Conservation (phyloP, 92 coral and sea anemone species). For the Ricordea florida region DNA sequence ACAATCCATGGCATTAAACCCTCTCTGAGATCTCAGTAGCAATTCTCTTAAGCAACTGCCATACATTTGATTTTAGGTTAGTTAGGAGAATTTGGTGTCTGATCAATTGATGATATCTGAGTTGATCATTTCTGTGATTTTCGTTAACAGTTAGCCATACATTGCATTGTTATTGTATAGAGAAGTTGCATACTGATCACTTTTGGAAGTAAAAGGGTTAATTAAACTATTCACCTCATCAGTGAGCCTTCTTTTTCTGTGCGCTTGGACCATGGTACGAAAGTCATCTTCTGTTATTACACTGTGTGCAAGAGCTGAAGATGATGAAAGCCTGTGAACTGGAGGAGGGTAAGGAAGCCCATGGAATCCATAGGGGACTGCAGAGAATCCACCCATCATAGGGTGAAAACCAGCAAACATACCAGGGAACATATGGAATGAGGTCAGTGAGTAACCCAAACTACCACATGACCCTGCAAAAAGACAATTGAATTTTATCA, state of each 20-base stretch:
- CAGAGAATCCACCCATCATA: slow-evolving; percentile 69
- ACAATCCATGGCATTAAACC: too few species aligned
- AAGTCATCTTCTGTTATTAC: slow-evolving; percentile 85
- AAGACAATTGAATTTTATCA: too few species aligned
- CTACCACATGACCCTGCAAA: slow-evolving; percentile 35
- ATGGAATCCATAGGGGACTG: slow-evolving; percentile 72
- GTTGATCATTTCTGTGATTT: too few species aligned
- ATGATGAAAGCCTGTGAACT: slow-evolving; percentile 49
- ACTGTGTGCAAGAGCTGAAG: slow-evolving; percentile 42
- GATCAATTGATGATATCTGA: too few species aligned
- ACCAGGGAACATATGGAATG: slow-evolving; percentile 52
- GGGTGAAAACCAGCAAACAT: slow-evolving; percentile 55
- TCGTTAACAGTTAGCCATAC: too few species aligned
- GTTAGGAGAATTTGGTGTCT: too few species aligned
- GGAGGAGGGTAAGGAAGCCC: slow-evolving; percentile 73
- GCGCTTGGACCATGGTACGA: slow-evolving; percentile 80
- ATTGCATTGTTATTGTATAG: too few species aligned
- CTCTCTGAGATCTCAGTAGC: too few species aligned
- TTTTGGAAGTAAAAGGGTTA: too few species aligned
- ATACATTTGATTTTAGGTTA: too few species aligned
- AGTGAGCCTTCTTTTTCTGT: slow-evolving; percentile 73
- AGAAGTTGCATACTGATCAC: too few species aligned
- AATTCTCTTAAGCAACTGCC: too few species aligned
- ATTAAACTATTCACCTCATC: slow-evolving; percentile 68
- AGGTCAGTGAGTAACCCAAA: slow-evolving; percentile 61